Conservation (phyloP, 2,797 vertebrate genomes). For the Naso thynnoides region DNA sequence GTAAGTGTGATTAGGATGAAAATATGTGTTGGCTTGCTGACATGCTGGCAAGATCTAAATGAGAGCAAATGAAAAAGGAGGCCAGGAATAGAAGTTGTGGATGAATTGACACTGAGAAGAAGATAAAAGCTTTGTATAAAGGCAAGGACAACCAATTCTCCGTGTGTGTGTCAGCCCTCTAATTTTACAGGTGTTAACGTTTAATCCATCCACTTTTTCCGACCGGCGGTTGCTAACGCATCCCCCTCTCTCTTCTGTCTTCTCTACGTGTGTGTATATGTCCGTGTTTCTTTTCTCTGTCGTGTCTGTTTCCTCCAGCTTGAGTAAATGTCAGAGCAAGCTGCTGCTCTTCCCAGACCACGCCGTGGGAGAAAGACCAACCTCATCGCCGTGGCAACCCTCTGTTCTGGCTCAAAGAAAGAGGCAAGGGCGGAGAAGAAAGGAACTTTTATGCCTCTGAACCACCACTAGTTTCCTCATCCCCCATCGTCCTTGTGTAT, state of each 20-base stretch:
- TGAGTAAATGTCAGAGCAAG: conserved; percentile 88
- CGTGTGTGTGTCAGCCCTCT: conserved; percentile 59
- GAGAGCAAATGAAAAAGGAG: conserved; percentile 61
- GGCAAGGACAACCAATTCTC: conserved; percentile 60
- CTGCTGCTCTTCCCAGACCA: conserved; percentile 87
- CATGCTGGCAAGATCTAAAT: conserved; percentile 63
- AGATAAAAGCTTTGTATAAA: conserved; percentile 68
- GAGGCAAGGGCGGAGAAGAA: conserved; percentile 81
- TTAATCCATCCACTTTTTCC: conserved; percentile 60
- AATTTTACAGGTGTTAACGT: conserved; percentile 78
- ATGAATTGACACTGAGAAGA: conserved; percentile 54
- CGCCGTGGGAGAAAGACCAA: conserved; percentile 85
- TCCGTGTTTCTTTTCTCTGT: conserved; percentile 64
- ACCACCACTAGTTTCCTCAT: conserved; percentile 73
- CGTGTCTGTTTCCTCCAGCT: conserved; percentile 75
- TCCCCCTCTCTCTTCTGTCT: conserved; percentile 33
- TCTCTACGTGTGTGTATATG: conserved; percentile 22
- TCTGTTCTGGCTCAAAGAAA: conserved; percentile 83
- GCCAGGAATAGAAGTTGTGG: conserved; percentile 53
- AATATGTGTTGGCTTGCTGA: conserved; percentile 62
- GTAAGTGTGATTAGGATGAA: conserved; percentile 52
- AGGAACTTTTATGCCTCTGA: conserved; percentile 82
- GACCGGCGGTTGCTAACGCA: conserved; percentile 43
- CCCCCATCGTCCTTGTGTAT: conserved; percentile 71
- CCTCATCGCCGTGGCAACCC: conserved; percentile 87